These are phyloP conservation scores for Caranx ignobilis DNA, from an alignment of 2,113 vertebrate species.

Conservation along the genomic window DNA sequence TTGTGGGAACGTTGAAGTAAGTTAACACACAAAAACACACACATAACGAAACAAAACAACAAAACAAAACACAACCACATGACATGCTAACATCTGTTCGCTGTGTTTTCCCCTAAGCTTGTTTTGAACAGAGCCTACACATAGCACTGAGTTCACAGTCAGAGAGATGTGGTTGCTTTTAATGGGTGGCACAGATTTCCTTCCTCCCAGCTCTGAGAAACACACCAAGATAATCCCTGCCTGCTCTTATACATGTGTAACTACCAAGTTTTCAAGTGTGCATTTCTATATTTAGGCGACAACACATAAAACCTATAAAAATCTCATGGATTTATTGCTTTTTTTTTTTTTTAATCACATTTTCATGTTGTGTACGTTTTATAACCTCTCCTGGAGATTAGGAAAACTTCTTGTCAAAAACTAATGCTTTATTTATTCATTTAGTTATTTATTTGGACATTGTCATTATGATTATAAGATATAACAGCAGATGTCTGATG, in stretches of 20 bases:
- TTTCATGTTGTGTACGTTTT: not conserved
- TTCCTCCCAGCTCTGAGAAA: not conserved
- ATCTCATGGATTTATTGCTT: not conserved
- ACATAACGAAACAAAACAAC: not conserved
- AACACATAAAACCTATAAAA: not conserved
- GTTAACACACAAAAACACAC: constrained; percentile 15
- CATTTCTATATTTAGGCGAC: not conserved
- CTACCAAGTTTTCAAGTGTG: not conserved
- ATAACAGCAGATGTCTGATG: not conserved
- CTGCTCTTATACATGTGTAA: not conserved
- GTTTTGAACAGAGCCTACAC: not conserved
- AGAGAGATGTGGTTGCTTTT: not conserved
- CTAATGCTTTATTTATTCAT: not conserved
- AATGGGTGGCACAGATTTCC: not conserved
- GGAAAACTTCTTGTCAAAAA: not conserved
- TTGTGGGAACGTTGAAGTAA: constrained; percentile 86
- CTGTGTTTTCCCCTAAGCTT: not conserved
- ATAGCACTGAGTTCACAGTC: too few relatives aligned
- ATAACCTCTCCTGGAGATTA: too few relatives aligned
- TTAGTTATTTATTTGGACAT: not conserved
- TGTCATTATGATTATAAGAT: not conserved
- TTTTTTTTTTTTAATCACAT: not conserved
- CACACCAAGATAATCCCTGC: not conserved
- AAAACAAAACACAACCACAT: not conserved
- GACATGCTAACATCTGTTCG: not conserved